Evolutionary conservation across 2,797 vertebrate genomes (phyloP), one percentile per base, ranked within the genome.

Genomic region (Synanceia verrucosa): DNA sequence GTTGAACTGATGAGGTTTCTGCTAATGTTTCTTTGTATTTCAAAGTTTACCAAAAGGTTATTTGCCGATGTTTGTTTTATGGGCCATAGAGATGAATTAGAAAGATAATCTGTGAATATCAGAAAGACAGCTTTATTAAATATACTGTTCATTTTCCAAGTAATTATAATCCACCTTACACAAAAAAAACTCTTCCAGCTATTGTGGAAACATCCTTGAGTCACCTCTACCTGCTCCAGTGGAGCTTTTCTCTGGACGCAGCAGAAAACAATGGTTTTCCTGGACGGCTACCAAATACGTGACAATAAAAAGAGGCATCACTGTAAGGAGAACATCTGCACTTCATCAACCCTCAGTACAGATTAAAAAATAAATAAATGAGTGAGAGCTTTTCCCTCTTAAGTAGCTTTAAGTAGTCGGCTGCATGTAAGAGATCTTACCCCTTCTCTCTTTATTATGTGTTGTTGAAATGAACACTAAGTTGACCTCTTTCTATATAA

Each of bases 401-500:
- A 12, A 44, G 29, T 34, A n/a, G 6, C 48, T 53, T 53, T 31
- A 68, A 65, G 71, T 75, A 66, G 12, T 10, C 7, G 21, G 16
- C 43, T 29, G 24, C 29, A 21, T n/a, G 46, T 16, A 50, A 26
- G 5, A 63, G 21, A 48, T 44, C 43, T 18, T 4, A 6, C n/a
- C 39, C 18, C 5, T 13, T 34, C 26, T 71, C 36, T 58, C 55
- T 77, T 70, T n/a, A 63, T 33, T 48, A 55, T 16, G 16, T 62
- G 47, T 34, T 59, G n/a, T 53, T 65, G 21, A 72, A 74, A 58
- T 53, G 44, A 75, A 64, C 21, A 58, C 9, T 8, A 43, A 28
- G 16, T 31, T 70, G 70, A 69, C 66, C 52, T 57, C 50, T 69
- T 69, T 71, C 55, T 74, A 34, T 57, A 39, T 75, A 70, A 63